Conservation (phyloP, 2,888 invertebrate species). For the Pseudanteris insignis region DNA sequence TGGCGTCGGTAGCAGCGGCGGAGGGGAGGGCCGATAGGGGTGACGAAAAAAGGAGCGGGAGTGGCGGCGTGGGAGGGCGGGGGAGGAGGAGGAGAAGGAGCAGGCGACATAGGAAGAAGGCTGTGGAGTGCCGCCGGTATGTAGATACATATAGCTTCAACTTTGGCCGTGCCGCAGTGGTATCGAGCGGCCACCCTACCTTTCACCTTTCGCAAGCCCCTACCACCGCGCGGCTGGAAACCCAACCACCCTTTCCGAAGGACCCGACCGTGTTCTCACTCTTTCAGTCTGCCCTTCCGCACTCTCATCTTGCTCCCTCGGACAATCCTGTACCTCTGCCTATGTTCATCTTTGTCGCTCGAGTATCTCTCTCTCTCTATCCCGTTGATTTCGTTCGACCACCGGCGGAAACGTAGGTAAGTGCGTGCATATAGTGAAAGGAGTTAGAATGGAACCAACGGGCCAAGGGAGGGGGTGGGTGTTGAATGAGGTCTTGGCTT, state of each 20-base stretch:
- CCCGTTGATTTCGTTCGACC: too few species aligned
- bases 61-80: conserved; percentile 14
- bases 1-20: not conserved
- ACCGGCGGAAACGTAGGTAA: too few species aligned
- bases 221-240: conserved; percentile 31
- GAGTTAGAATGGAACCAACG: too few species aligned
- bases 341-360: too few species aligned
- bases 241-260: conserved; percentile 42
- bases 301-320: conserved; percentile 22
- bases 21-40: not conserved
- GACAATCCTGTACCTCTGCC: conserved; percentile 33
- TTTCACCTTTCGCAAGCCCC: conserved; percentile 46
- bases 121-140: conserved; percentile 37
- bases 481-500: too few species aligned
- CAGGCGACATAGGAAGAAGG: conserved; percentile 39
- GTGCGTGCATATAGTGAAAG: too few species aligned
- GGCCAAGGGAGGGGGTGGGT: too few species aligned
- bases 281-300: conserved; percentile 17
- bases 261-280: conserved; percentile 30
- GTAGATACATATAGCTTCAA: conserved; percentile 54
- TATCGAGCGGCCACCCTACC: conserved; percentile 64
- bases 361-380: too few species aligned
- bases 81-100: not conserved
- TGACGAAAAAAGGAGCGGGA: conserved; percentile 22
- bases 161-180: conserved; percentile 66